Conservation (phyloP, 2,113 vertebrate species). For the Caloenas nicobarica region DNA sequence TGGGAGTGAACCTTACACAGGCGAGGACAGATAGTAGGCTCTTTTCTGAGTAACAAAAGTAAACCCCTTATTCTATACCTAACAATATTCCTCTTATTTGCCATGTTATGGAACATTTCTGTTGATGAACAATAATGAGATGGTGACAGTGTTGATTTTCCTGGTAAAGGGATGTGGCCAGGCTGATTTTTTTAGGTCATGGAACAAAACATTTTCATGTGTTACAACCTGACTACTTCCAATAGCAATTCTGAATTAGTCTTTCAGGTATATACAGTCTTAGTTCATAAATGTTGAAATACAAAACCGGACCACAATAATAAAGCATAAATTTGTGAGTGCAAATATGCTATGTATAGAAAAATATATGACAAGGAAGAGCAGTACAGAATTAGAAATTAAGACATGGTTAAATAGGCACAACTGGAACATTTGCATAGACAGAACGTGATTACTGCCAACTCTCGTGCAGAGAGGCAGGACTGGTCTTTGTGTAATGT, state of each 20-base stretch:
- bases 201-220: neutral
- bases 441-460: neutral
- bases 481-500: fast-evolving
- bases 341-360: neutral
- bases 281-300: neutral
- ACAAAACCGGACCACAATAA: neutral
- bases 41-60: neutral
- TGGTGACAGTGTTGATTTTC: neutral
- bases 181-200: neutral
- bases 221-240: neutral
- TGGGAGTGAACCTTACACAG: neutral
- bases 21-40: neutral
- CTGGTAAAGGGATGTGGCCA: neutral
- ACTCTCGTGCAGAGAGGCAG: neutral
- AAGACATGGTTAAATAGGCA: neutral
- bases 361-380: neutral
- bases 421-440: neutral
- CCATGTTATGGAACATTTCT: neutral
- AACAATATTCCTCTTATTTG: neutral
- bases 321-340: neutral
- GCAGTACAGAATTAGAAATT: neutral
- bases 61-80: neutral
- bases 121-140: neutral
- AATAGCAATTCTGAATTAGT: neutral
- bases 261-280: neutral